Conservation (phyloP, 2,888 invertebrate species). For the Erebia aethiops region DNA sequence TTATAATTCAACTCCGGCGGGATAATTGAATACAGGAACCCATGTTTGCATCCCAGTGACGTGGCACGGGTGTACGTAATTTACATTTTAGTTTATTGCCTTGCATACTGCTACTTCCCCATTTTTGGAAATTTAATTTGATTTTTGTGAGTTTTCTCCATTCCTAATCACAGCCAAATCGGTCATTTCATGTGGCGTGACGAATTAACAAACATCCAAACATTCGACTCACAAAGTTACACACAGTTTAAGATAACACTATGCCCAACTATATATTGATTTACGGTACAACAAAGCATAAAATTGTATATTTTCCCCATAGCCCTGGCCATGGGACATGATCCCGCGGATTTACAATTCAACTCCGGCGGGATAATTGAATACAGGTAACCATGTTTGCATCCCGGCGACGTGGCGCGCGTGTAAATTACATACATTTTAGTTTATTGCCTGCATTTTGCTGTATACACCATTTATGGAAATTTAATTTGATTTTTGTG, state of each 20-base stretch:
- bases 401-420: slow-evolving; percentile 4
- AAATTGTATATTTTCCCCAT: slow-evolving; percentile 1
- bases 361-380: slow-evolving; percentile 61
- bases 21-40: slow-evolving; percentile 67
- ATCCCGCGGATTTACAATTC: slow-evolving; percentile 58
- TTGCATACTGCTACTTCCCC: neutral
- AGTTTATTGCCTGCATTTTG: neutral
- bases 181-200: too few species aligned
- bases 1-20: slow-evolving; percentile 58
- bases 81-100: slow-evolving; percentile 1
- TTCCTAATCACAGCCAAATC: too few species aligned
- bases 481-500: neutral
- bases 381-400: slow-evolving; percentile 63
- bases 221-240: too few species aligned
- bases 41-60: slow-evolving; percentile 49
- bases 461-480: neutral
- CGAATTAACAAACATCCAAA: too few species aligned
- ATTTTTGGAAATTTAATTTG: neutral
- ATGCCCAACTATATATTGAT: neutral
- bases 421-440: slow-evolving; percentile 1
- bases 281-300: neutral
- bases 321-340: slow-evolving; percentile 25
- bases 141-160: too few species aligned
- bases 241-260: too few species aligned
- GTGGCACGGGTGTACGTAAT: neutral